Percentiles rank a stretch among this genome's conserved stretches.
Conservation (phyloP, 2,888 invertebrate genomes). For the Stegophylla sp. region DNA sequence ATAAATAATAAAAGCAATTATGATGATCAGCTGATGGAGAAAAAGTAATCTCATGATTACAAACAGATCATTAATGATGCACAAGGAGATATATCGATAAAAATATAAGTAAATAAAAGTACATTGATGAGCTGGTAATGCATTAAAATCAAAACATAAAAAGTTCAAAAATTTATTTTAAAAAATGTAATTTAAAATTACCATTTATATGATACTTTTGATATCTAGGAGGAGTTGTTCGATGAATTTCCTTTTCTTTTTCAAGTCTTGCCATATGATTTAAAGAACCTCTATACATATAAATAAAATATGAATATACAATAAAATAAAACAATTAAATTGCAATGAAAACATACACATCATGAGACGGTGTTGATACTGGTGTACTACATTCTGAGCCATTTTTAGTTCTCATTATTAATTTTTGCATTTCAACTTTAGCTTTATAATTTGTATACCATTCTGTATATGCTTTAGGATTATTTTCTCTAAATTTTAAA, state of each 20-base stretch:
- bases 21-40: no score
- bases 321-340: neutral
- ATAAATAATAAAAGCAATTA: no score
- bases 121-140: neutral
- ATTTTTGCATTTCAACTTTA: constrained; percentile 55
- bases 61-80: neutral
- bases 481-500: constrained; percentile 64
- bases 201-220: constrained; percentile 55
- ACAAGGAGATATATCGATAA: neutral
- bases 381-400: constrained; percentile 51
- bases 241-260: constrained; percentile 51
- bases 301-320: neutral
- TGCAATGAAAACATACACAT: constrained; percentile 31
- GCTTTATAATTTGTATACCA: constrained; percentile 75
- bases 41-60: no score
- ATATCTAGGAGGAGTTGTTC: constrained; percentile 52
- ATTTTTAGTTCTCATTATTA: constrained; percentile 50
- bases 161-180: no score
- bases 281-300: constrained; percentile 33
- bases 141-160: neutral
- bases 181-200: no score
- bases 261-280: constrained; percentile 38
- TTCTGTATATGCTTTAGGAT: constrained; percentile 81
- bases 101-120: neutral
- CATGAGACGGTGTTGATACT: constrained; percentile 43